A percentile compares a stretch with the other conserved stretches of the same genome.
These are phyloP conservation scores for Apis cerana DNA, from an alignment of 1,140 invertebrate genomes.

Conservation along the genomic window DNA sequence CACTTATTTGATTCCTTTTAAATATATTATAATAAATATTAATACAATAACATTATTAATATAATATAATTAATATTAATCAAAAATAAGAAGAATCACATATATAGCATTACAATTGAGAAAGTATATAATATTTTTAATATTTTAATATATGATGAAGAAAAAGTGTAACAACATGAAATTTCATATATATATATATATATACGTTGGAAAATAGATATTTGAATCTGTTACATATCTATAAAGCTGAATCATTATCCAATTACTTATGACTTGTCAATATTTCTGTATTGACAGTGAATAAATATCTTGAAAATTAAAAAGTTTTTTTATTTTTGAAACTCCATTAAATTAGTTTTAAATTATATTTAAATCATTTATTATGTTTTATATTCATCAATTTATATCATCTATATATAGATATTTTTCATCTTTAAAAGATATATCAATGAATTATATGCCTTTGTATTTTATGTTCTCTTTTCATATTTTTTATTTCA, in stretches of 20 bases:
- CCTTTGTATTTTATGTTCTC: background rate
- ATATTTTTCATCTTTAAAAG: background rate
- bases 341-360: conserved; percentile 62
- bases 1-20: background rate
- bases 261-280: conserved; percentile 58
- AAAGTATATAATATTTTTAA: background rate
- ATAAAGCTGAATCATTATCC: conserved; percentile 38
- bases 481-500: background rate
- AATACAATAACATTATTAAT: background rate
- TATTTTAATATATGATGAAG: background rate
- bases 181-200: too few species aligned
- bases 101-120: background rate
- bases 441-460: conserved; percentile 28
- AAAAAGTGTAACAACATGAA: background rate
- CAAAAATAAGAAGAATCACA: background rate
- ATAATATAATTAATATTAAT: too few species aligned
- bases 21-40: background rate
- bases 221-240: conserved; percentile 34
- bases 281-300: conserved; percentile 53
- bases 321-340: conserved; percentile 64
- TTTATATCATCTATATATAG: conserved; percentile 21
- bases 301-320: conserved; percentile 48
- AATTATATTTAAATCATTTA: conserved; percentile 43
- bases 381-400: conserved; percentile 8
- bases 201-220: conserved; percentile 20